Evolutionary conservation across 2,797 vertebrate species (phyloP).

Genomic region (Pogonophryne albipinna): DNA sequence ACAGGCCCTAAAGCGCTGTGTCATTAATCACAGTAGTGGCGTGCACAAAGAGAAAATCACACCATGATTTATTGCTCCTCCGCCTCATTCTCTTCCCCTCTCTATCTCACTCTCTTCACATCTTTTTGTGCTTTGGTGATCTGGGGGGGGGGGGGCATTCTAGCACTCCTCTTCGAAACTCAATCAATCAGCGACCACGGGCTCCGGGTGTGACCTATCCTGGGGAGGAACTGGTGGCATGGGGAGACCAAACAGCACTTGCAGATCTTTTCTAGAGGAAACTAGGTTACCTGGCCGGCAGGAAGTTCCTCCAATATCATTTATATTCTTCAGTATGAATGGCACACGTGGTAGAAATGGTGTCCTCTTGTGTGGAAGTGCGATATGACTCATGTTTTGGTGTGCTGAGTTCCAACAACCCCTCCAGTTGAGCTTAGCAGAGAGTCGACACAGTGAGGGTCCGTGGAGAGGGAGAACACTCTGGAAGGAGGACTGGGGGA

Average conservation of each 20-base stretch:
- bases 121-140: conserved; percentile 75
- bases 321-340: conserved; percentile 30
- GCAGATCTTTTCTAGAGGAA: conserved; percentile 13
- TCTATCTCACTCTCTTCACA: conserved; percentile 59
- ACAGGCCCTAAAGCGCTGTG: conserved; percentile 83
- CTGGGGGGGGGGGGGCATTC: conserved; percentile 57
- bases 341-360: conserved; percentile 24
- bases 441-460: conserved; percentile 10
- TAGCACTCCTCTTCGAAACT: conserved; percentile 64
- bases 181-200: conserved; percentile 71
- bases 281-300: neutral
- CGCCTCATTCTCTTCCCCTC: conserved; percentile 60
- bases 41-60: conserved; percentile 82
- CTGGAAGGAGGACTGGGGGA: conserved; percentile 41
- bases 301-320: conserved; percentile 27
- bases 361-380: conserved; percentile 6
- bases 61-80: conserved; percentile 84
- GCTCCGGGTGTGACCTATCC: conserved; percentile 49
- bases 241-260: conserved; percentile 17
- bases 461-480: conserved; percentile 9
- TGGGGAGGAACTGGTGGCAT: conserved; percentile 38
- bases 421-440: conserved; percentile 5
- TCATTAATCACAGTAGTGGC: conserved; percentile 85
- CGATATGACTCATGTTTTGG: conserved; percentile 2
- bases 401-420: conserved; percentile 19